These are phyloP conservation scores for Onthophagus sagittarius DNA, from an alignment of 2,888 invertebrate species.

Conservation along the genomic window DNA sequence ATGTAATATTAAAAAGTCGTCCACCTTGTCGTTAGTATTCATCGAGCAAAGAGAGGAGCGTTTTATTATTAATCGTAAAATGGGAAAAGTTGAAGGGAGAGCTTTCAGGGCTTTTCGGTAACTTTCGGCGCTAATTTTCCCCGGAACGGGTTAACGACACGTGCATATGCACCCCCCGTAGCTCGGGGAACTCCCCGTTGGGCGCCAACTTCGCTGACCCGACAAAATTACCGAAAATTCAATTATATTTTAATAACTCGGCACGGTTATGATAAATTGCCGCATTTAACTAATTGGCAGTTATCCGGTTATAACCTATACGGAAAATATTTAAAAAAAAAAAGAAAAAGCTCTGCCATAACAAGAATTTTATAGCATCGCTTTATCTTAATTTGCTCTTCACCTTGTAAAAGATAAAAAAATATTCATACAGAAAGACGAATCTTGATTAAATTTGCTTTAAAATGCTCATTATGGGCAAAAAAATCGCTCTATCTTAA, in stretches of 20 bases:
- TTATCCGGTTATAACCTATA: constrained; percentile 48
- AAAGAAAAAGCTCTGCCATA: too few species aligned
- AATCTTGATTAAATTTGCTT: too few species aligned
- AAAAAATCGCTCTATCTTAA: too few species aligned
- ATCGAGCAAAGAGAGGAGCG: not conserved
- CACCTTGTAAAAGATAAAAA: too few species aligned
- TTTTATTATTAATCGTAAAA: not conserved
- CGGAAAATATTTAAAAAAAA: too few species aligned
- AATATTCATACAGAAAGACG: too few species aligned
- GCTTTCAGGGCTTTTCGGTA: not conserved
- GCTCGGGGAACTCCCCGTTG: not conserved
- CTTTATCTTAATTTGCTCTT: too few species aligned
- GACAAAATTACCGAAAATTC: constrained; percentile 43
- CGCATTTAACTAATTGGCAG: constrained; percentile 49
- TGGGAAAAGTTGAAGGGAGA: not conserved
- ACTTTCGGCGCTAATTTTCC: constrained; percentile 8
- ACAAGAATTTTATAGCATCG: too few species aligned
- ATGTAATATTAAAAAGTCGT: too few species aligned
- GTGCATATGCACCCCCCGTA: constrained; percentile 7
- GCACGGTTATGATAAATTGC: constrained; percentile 45
- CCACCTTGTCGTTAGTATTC: not conserved
- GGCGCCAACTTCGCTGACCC: constrained; percentile 35
- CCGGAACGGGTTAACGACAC: not conserved
- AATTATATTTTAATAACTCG: constrained; percentile 47
- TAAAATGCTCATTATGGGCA: too few species aligned